Evolutionary conservation across 1,140 invertebrate species (phyloP), one percentile per base, ranked within the genome.

Genomic region (Harlomillsia oculata): DNA sequence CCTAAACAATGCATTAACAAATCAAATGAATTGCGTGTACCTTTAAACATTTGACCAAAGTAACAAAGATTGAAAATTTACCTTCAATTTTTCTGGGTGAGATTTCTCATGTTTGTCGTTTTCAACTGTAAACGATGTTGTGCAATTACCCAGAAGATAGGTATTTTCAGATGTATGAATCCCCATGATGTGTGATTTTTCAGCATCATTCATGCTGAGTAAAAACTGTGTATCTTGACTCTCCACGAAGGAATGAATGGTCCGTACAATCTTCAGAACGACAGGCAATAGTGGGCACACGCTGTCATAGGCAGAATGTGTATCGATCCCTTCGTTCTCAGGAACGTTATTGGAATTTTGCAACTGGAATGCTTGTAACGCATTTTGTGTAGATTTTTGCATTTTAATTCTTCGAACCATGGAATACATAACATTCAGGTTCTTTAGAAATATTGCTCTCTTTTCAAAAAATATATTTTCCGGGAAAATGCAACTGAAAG

Each of bases 211-310:
- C 14, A 63, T 49, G 11, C 46, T 49, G 5, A 56, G 25, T 1
- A 63, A 16, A 18, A 41, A 59, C 1, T 30, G 13, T 13, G 41
- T 29, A 9, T 26, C 11, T 20, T 29, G 46, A 48, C 46, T 32
- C 6, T 49, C 48, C 11, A 56, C n/a, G 26, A 63, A 28, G 11
- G 45, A 55, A 41, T 63, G 61, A 16, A 63, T 30, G 8, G 56
- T 30, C 56, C 56, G 59, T 4, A 56, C 52, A 25, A 63, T 32
- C 40, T 44, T 37, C 6, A 63, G 18, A 11, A 59, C 29, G 1
- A 63, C 25, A 13, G 61, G 61, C n/a, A 63, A 23, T 18, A 54
- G 6, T 29, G 61, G 56, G 18, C 52, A 34, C 0, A 63, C 46
- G 21, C 18, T 14, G 18, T 63, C 37, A 23, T 55, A 59, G 1